A percentile compares a stretch with the other conserved stretches of the same genome.
These are phyloP conservation scores for Macropus fuliginosus DNA, from an alignment of 2,797 vertebrate genomes.

Conservation along the genomic window DNA sequence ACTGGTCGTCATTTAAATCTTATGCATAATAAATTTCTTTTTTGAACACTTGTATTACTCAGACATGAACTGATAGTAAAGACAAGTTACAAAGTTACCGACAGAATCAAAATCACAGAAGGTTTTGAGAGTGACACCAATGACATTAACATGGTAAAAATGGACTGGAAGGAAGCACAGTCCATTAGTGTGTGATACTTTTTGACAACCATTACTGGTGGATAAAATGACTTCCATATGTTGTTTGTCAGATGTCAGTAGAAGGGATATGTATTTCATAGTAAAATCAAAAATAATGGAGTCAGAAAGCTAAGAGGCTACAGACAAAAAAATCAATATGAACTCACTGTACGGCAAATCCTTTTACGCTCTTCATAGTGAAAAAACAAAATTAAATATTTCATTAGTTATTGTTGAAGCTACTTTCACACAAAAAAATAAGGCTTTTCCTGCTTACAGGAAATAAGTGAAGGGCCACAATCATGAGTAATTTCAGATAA, in stretches of 20 bases:
- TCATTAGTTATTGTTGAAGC: slow-evolving; percentile 66
- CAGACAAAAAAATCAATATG: slow-evolving; percentile 89
- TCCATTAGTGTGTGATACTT: slow-evolving; percentile 89
- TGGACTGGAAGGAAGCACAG: slow-evolving; percentile 82
- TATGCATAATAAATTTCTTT: neutral
- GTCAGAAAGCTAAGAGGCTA: slow-evolving; percentile 87
- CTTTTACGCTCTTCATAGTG: slow-evolving; percentile 68
- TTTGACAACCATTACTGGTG: slow-evolving; percentile 92
- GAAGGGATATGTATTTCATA: slow-evolving; percentile 91
- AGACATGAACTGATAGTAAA: slow-evolving; percentile 60
- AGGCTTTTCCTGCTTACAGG: slow-evolving; percentile 23
- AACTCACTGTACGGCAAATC: slow-evolving; percentile 78
- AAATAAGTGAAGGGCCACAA: slow-evolving; percentile 45
- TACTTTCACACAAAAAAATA: slow-evolving; percentile 45
- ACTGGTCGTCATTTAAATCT: slow-evolving; percentile 29
- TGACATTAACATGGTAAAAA: slow-evolving; percentile 84
- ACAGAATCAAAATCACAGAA: slow-evolving; percentile 65
- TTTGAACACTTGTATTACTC: slow-evolving; percentile 19
- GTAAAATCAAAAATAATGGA: slow-evolving; percentile 94
- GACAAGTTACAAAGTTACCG: slow-evolving; percentile 72
- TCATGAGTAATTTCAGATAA: slow-evolving; percentile 14
- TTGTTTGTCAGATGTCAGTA: slow-evolving; percentile 93
- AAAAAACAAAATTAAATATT: slow-evolving; percentile 88
- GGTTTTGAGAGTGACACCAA: slow-evolving; percentile 83
- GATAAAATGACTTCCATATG: slow-evolving; percentile 93